phyloP scores from a whole-genome alignment of 2,888 invertebrate genomes.

The Falcaria lacertinaria region DNA sequence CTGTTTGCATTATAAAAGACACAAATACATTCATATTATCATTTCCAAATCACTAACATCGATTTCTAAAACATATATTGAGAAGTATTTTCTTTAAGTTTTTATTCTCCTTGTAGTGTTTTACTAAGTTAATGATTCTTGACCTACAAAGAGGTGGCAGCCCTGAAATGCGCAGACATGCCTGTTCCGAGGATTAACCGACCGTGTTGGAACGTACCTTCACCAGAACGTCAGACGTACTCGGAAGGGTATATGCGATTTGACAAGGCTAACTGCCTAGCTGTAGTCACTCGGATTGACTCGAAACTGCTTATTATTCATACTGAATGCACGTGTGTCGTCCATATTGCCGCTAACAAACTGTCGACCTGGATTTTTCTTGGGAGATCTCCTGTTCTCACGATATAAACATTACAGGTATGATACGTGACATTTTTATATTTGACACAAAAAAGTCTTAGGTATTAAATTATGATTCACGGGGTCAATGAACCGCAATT shows the following conservation, averaged over 20 bases:
- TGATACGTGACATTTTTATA: background rate
- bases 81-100: too few relatives aligned
- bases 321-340: conserved; percentile 56
- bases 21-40: too few relatives aligned
- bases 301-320: conserved; percentile 75
- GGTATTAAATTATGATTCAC: conserved; percentile 40
- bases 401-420: conserved; percentile 27
- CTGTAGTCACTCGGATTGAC: conserved; percentile 51
- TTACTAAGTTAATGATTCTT: too few relatives aligned
- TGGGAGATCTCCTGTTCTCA: conserved; percentile 60
- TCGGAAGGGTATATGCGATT: conserved; percentile 16
- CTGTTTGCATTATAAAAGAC: too few relatives aligned
- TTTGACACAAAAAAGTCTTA: conserved; percentile 17
- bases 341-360: conserved; percentile 62
- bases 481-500: conserved; percentile 58
- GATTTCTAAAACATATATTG: too few relatives aligned
- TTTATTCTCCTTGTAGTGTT: too few relatives aligned
- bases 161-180: conserved; percentile 30
- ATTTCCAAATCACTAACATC: too few relatives aligned
- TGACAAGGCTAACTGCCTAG: conserved; percentile 28
- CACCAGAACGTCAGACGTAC: conserved; percentile 6
- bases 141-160: background rate
- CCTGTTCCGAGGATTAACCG: conserved; percentile 47
- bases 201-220: conserved; percentile 23
- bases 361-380: conserved; percentile 67